Evolutionary conservation across 2,113 vertebrate genomes (phyloP).

Genomic region (Geococcyx californianus): DNA sequence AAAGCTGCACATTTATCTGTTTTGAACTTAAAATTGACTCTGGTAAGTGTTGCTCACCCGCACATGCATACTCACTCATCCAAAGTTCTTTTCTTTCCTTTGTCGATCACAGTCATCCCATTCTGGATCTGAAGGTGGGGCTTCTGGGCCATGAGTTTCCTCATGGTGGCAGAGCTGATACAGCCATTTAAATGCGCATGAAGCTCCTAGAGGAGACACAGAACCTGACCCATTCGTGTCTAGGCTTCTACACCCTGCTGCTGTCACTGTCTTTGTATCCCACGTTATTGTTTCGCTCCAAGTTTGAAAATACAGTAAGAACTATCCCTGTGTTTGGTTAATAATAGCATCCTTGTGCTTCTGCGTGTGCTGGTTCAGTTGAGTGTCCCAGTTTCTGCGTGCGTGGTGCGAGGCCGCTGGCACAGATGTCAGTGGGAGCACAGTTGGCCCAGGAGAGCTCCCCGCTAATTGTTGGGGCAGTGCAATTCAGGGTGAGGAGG

Average conservation of each 20-base stretch:
- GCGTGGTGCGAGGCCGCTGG: background rate
- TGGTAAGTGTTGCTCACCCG: background rate
- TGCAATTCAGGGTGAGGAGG: no score
- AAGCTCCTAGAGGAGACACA: constrained; percentile 89
- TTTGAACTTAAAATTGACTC: background rate
- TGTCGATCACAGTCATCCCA: constrained; percentile 88
- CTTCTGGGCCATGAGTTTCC: constrained; percentile 86
- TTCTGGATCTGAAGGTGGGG: constrained; percentile 85
- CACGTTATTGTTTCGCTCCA: background rate
- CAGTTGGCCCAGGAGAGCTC: background rate
- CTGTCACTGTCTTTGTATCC: background rate
- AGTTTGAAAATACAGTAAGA: background rate
- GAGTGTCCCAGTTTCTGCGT: accelerated
- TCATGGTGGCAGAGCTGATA: constrained; percentile 89
- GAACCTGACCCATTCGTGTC: no score
- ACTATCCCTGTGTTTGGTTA: background rate
- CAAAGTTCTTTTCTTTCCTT: constrained; percentile 86
- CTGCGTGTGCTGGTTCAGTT: accelerated
- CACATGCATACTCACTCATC: constrained; percentile 81
- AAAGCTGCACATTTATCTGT: background rate
- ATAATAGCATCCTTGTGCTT: background rate
- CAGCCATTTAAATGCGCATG: constrained; percentile 96
- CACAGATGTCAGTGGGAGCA: accelerated
- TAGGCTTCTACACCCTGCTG: no score
- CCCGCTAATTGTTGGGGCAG: accelerated